A percentile compares a stretch with the other conserved stretches of the same genome.
phyloP scores from a whole-genome alignment of 2,113 vertebrate species.

The Vidua macroura region DNA sequence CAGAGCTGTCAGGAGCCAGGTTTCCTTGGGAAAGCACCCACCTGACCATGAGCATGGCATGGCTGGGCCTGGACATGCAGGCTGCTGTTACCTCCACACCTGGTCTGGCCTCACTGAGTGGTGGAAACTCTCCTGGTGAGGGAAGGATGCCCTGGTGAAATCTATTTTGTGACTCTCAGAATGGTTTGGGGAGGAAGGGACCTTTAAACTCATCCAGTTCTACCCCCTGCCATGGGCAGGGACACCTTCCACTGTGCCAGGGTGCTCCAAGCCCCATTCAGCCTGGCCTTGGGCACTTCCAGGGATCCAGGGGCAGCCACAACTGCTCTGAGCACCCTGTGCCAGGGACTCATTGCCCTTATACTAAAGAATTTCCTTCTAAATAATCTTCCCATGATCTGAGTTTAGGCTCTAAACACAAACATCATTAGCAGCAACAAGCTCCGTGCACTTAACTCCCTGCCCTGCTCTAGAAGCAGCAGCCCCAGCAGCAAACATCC shows the following conservation, averaged over 20 bases:
- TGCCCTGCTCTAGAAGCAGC: neutral
- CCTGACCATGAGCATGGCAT: neutral
- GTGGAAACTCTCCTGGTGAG: neutral
- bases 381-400: neutral
- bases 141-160: neutral
- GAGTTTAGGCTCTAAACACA: neutral
- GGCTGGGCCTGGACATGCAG: neutral
- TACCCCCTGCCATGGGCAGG: neutral
- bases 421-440: constrained; percentile 17
- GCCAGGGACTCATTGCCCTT: neutral
- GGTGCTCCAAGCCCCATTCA: neutral
- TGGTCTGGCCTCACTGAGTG: neutral
- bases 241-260: neutral
- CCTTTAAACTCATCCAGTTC: fast-evolving
- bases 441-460: neutral
- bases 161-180: neutral
- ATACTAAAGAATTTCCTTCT: neutral
- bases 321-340: neutral
- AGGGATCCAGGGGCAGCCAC: neutral
- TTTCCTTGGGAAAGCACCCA: neutral
- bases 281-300: fast-evolving
- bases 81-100: neutral
- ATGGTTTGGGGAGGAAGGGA: neutral
- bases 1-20: fast-evolving
- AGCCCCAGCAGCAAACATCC: neutral